Percentiles rank a stretch among this genome's conserved stretches.
Evolutionary conservation across 2,113 vertebrate genomes (phyloP).

Genomic region (Scophthalmus maximus): DNA sequence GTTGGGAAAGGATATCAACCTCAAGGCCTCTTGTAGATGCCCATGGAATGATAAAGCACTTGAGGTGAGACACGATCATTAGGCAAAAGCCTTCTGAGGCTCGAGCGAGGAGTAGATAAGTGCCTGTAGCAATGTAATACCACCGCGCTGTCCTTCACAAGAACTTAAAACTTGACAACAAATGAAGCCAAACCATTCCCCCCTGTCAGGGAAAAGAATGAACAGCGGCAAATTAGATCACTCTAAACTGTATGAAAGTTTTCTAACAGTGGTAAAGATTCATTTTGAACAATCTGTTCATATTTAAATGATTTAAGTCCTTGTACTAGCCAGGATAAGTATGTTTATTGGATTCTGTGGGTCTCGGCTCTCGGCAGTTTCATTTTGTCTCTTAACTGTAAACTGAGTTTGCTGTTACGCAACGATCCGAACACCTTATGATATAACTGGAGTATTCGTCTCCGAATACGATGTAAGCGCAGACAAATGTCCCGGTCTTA

Average conservation of each 20-base stretch:
- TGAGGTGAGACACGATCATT: background rate
- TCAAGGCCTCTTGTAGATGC: background rate
- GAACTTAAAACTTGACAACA: conserved; percentile 16
- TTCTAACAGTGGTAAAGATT: conserved; percentile 34
- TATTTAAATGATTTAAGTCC: conserved; percentile 35
- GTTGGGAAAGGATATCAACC: background rate
- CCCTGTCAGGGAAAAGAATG: conserved; percentile 27
- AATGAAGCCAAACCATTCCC: conserved; percentile 1
- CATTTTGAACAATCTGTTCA: conserved; percentile 41
- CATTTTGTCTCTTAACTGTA: conserved; percentile 36
- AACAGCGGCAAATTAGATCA: conserved; percentile 41
- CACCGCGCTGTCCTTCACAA: conserved; percentile 2
- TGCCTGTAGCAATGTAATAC: conserved; percentile 15
- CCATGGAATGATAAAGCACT: background rate
- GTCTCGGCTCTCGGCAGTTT: conserved; percentile 38
- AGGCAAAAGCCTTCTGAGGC: background rate
- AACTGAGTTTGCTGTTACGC: conserved; percentile 42
- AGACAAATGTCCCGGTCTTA: background rate
- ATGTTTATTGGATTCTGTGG: conserved; percentile 27
- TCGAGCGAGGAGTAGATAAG: background rate
- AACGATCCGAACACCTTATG: conserved; percentile 22
- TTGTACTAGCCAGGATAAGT: conserved; percentile 7
- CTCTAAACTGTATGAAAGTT: conserved; percentile 44
- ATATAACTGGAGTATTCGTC: conserved; percentile 16
- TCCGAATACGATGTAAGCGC: conserved; percentile 7